phyloP scores from a whole-genome alignment of 2,113 vertebrate species.

The Anser brachyrhynchus region DNA sequence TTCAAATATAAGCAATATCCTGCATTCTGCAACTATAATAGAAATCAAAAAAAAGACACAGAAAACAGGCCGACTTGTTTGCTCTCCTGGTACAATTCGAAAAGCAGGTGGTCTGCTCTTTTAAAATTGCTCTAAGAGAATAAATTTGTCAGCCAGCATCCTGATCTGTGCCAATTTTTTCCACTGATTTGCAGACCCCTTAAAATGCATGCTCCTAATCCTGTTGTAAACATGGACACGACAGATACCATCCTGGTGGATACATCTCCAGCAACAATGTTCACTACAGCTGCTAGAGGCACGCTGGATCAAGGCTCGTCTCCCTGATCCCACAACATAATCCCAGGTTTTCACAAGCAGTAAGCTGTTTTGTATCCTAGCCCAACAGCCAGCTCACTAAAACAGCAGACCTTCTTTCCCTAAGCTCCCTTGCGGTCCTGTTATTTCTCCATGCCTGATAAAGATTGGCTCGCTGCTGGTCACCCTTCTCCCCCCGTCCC shows the following conservation, averaged over 20 bases:
- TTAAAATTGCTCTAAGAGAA: conserved; percentile 52
- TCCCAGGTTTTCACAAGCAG: conserved; percentile 29
- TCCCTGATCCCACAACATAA: neutral
- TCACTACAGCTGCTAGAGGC: conserved; percentile 43
- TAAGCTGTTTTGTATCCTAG: conserved; percentile 19
- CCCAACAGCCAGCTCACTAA: conserved; percentile 27
- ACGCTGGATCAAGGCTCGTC: neutral
- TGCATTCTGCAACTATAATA: neutral
- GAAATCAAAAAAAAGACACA: neutral
- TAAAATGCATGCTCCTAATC: neutral
- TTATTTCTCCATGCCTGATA: neutral
- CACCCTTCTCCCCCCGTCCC: neutral
- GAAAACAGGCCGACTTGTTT: conserved; percentile 29
- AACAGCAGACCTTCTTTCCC: neutral
- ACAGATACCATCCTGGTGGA: neutral
- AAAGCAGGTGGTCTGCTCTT: conserved; percentile 36
- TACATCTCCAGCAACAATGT: neutral
- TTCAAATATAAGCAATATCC: neutral
- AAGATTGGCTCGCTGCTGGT: neutral
- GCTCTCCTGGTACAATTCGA: neutral
- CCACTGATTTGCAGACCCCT: conserved; percentile 55
- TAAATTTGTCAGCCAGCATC: conserved; percentile 37
- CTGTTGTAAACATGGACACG: neutral
- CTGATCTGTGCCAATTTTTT: conserved; percentile 51
- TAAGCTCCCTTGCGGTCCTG: neutral